These are phyloP conservation scores for Monochamus alternatus DNA, from an alignment of 2,888 invertebrate genomes.

Conservation along the genomic window DNA sequence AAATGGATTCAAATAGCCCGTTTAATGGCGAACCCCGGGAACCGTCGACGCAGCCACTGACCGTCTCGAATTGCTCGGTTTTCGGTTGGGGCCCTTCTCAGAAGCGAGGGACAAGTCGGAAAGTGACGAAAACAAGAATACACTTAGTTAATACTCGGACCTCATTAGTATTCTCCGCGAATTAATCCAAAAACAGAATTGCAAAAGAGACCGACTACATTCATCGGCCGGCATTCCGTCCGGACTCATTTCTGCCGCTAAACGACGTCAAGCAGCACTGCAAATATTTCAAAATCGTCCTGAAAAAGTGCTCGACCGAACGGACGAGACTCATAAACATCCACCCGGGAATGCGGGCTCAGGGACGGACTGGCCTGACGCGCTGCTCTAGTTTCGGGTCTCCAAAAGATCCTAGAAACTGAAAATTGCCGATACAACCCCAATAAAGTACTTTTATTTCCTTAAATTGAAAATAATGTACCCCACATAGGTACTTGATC, in stretches of 20 bases:
- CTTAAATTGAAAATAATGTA: too few relatives aligned
- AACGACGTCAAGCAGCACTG: constrained; percentile 68
- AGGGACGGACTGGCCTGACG: constrained; percentile 50
- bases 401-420: too few relatives aligned
- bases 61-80: constrained; percentile 2
- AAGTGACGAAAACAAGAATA: constrained; percentile 69
- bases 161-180: constrained; percentile 71
- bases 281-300: constrained; percentile 70
- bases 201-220: constrained; percentile 68
- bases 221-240: constrained; percentile 66
- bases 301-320: constrained; percentile 67
- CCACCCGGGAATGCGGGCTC: constrained; percentile 60
- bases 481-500: too few relatives aligned
- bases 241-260: constrained; percentile 69
- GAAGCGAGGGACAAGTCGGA: constrained; percentile 52
- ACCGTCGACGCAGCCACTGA: constrained; percentile 7
- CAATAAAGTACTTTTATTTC: too few relatives aligned
- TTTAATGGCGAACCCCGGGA: constrained; percentile 11
- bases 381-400: constrained; percentile 21
- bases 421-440: too few relatives aligned
- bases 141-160: constrained; percentile 68
- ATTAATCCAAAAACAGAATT: constrained; percentile 70
- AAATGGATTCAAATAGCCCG: constrained; percentile 1
- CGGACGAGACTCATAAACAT: constrained; percentile 68
- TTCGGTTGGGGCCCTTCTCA: constrained; percentile 36